Evolutionary conservation across 2,113 vertebrate genomes (phyloP), one percentile per base, ranked within the genome.

Genomic region (Oryzias celebensis): DNA sequence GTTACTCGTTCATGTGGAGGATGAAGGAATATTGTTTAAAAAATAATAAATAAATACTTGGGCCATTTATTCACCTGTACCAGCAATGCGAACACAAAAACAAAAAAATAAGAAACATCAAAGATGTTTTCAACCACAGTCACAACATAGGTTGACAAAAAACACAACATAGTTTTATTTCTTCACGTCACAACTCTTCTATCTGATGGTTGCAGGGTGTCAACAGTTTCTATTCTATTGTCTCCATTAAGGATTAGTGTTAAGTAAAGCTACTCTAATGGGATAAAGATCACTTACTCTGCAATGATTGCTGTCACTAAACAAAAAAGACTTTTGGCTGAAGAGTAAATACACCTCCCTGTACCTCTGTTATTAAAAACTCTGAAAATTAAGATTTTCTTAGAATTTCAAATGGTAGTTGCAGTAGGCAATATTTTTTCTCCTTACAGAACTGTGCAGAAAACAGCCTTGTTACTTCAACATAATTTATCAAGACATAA

Each of bases 241-340:
- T 48, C 53, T 12, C 7, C 68, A 44, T 65, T 52, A 57, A 13
- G 47, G 61, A 60, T 26, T 3, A 10, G 56, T 18, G 3, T 24
- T 41, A 5, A 7, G 4, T 55, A 86, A 51, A 46, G 86, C 76
- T 3, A 88, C 78, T 68, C 90, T 87, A 28, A 88, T 80, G 16
- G 84, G 84, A 46, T 90, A 90, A 60, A 72, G 85, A 70, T 89
- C 85, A 15, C 88, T 90, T n/a, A 91, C 80, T 16, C 55, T 52
- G 31, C 36, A 13, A 58, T 4, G 10, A 28, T n/a, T 41, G 13
- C 58, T 47, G 15, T 26, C 7, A 10, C 14, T 22, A 31, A 28
- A 15, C 4, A 44, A 62, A 61, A 13, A 14, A 12, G 14, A 12
- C 8, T 26, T 12, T 2, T 2, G 16, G 15, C 4, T 49, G 10